Conservation (phyloP, 2,113 vertebrate genomes). For the Seriola aureovittata region DNA sequence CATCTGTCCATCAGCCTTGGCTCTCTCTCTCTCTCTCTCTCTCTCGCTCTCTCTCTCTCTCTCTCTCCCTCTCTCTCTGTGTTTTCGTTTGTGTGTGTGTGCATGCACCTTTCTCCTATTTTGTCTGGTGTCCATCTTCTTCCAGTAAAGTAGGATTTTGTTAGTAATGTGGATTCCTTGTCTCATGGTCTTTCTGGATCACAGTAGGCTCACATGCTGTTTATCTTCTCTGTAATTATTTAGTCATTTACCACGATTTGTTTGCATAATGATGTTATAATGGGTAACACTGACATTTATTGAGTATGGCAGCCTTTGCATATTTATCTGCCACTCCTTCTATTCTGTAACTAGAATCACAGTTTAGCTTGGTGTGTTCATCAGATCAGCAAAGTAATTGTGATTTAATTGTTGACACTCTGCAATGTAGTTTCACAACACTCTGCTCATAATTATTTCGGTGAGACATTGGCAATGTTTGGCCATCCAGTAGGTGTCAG, state of each 20-base stretch:
- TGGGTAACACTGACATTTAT: not conserved
- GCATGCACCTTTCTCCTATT: not conserved
- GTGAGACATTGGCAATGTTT: not conserved
- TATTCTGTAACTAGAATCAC: not conserved
- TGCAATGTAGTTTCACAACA: not conserved
- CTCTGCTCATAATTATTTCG: not conserved
- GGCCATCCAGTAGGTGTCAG: slow-evolving; percentile 70
- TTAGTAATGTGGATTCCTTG: slow-evolving; percentile 20
- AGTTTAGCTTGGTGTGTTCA: not conserved
- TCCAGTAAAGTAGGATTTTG: slow-evolving; percentile 54
- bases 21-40: slow-evolving; percentile 21
- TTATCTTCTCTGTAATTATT: slow-evolving; percentile 26
- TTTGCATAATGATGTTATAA: slow-evolving; percentile 7
- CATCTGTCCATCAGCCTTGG: slow-evolving; percentile 76
- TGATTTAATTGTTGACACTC: not conserved
- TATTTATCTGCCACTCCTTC: not conserved
- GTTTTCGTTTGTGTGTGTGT: slow-evolving; percentile 2
- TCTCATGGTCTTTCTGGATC: slow-evolving; percentile 34
- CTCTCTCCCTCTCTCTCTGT: not conserved
- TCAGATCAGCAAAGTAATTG: not conserved
- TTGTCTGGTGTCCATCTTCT: slow-evolving; percentile 51
- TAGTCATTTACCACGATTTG: slow-evolving; percentile 16
- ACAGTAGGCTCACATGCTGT: slow-evolving; percentile 18
- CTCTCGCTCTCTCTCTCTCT: not conserved
- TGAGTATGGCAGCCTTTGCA: not conserved